Conservation (phyloP, 2,888 invertebrate genomes). For the Agonopterix arenella region DNA sequence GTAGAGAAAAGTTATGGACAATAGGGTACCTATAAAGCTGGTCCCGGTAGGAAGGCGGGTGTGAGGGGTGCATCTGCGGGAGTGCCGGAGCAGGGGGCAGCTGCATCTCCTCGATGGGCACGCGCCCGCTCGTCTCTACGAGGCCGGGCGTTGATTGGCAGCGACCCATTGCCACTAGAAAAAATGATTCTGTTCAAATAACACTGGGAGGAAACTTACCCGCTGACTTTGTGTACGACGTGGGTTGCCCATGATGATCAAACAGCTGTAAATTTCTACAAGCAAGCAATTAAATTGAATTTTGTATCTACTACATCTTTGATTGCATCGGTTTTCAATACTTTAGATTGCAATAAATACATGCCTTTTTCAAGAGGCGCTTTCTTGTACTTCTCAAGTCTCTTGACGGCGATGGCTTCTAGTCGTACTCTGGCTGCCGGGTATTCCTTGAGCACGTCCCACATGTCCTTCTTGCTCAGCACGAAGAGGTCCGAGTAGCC, state of each 20-base stretch:
- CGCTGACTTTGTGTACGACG: too few species aligned
- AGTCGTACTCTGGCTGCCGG: slow-evolving; percentile 95
- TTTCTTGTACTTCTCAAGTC: slow-evolving; percentile 97
- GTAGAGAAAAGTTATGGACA: background rate
- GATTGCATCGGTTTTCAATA: too few species aligned
- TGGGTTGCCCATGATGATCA: too few species aligned
- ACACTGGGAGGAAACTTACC: too few species aligned
- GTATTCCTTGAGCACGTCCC: slow-evolving; percentile 98
- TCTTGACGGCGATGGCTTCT: slow-evolving; percentile 97
- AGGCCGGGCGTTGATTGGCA: slow-evolving; percentile 97
- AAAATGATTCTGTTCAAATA: slow-evolving; percentile 7
- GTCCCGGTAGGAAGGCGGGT: slow-evolving; percentile 73
- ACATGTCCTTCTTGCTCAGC: slow-evolving; percentile 99
- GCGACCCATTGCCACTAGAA: slow-evolving; percentile 93
- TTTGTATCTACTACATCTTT: too few species aligned
- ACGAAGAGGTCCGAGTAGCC: slow-evolving; percentile 99
- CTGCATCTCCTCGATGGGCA: slow-evolving; percentile 85
- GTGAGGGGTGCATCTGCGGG: slow-evolving; percentile 55
- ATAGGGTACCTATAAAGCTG: slow-evolving; percentile 65
- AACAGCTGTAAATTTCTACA: too few species aligned
- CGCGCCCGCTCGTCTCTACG: slow-evolving; percentile 93
- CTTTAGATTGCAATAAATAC: background rate
- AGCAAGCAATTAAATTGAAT: too few species aligned
- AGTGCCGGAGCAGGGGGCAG: slow-evolving; percentile 55
- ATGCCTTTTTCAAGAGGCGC: slow-evolving; percentile 94